These are phyloP conservation scores for Monopterus albus DNA, from an alignment of 2,113 vertebrate species.

Conservation along the genomic window DNA sequence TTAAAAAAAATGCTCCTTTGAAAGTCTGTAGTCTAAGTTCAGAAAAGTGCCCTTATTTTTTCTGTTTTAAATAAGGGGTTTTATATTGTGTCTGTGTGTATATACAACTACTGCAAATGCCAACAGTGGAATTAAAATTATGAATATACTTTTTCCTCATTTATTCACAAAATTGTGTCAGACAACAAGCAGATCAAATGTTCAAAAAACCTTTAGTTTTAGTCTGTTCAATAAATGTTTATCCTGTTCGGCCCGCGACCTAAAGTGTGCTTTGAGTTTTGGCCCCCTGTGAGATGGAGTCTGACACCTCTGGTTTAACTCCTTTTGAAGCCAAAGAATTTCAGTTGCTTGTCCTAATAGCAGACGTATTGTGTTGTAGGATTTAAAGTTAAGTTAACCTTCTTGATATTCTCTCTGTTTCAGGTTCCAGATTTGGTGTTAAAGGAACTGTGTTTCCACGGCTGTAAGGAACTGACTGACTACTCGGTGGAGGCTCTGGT, in stretches of 20 bases:
- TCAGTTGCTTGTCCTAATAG: neutral
- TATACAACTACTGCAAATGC: slow-evolving; percentile 77
- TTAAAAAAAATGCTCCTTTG: slow-evolving; percentile 39
- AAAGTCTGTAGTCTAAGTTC: slow-evolving; percentile 32
- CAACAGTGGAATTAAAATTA: slow-evolving; percentile 81
- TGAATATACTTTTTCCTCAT: slow-evolving; percentile 45
- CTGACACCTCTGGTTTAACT: too few relatives aligned
- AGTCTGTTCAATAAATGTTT: too few relatives aligned
- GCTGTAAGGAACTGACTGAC: slow-evolving; percentile 86
- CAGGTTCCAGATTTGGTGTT: slow-evolving; percentile 79
- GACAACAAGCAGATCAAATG: neutral
- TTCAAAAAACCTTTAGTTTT: too few relatives aligned
- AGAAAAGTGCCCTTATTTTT: slow-evolving; percentile 72
- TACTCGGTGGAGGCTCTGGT: slow-evolving; percentile 83
- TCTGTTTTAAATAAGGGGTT: slow-evolving; percentile 75
- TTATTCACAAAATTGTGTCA: slow-evolving; percentile 29
- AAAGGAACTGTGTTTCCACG: slow-evolving; percentile 79
- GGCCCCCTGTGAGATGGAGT: too few relatives aligned
- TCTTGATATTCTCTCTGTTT: neutral
- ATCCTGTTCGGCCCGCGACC: too few relatives aligned
- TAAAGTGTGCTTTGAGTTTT: too few relatives aligned
- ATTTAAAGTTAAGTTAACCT: neutral
- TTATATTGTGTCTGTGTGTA: slow-evolving; percentile 75
- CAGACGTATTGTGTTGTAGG: neutral
- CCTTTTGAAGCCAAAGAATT: neutral